Base-by-base conservation (phyloP, 2,797 vertebrate species). In the Eospalax fontanierii region DNA sequence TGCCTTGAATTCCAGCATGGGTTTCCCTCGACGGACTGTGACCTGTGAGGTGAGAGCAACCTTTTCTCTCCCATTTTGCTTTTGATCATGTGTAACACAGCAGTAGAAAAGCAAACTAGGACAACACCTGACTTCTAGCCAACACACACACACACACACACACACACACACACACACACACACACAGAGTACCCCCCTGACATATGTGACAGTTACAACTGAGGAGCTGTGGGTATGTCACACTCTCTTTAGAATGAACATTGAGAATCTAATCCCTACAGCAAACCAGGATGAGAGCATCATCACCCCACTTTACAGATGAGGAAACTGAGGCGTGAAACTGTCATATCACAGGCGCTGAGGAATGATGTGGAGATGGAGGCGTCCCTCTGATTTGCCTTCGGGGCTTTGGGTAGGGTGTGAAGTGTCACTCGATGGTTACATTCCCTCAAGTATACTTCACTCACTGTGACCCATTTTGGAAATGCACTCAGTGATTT, bases 391-490 rank as follows among this genome's bases (percentile, higher is more conserved):
- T 9, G 33, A 26, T 46, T 68, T 65, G 38, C 81, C 93, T 68
- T 93, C 0, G 26, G 82, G 73, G 59, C 68, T 24, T 4, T 2
- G 1, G 11, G 8, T 50, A 87, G 70, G 73, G 30, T 95, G 85
- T 86, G 35, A 89, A 79, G 71, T 30, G 70, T 35, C 63, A 35
- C 70, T 66, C 50, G 68, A 73, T 12, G n/a, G 86, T 90, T 89
- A 66, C 11, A 66, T 40, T 75, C 35, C 59, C 61, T 83, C 81
- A 90, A 90, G 83, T 22, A 57, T 65, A 84, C 82, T 80, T 84
- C 75, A 73, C 63, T 87, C 50, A 65, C 21, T 93, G 57, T 97
- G 90, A 93, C 82, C 88, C 90, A 70, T 93, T 96, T 96, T 90
- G 90, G 38, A 92, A 88, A 90, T 15, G 28, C 61, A 15, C 46